phyloP scores from a whole-genome alignment of 2,888 invertebrate species.

The Nymphalis polychloros region DNA sequence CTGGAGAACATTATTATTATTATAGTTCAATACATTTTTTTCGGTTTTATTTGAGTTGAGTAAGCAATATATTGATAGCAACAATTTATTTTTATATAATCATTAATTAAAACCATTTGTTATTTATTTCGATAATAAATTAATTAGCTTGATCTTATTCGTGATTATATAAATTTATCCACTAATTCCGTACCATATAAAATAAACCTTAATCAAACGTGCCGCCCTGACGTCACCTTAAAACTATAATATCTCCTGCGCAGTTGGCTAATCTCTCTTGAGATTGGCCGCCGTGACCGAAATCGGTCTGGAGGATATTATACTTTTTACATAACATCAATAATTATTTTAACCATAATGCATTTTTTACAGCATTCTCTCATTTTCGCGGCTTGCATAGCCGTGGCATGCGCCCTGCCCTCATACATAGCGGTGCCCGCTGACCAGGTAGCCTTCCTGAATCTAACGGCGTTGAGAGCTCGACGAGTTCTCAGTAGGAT shows the following conservation, averaged over 20 bases:
- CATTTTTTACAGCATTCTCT: slow-evolving; percentile 56
- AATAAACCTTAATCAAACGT: slow-evolving; percentile 26
- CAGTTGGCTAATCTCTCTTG: no score
- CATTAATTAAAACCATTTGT: neutral
- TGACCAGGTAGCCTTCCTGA: slow-evolving; percentile 82
- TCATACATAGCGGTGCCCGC: slow-evolving; percentile 84
- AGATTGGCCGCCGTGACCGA: no score
- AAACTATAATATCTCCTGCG: no score
- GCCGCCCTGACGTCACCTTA: slow-evolving; percentile 41
- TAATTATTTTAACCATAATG: neutral
- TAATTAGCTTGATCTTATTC: neutral
- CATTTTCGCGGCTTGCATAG: slow-evolving; percentile 56
- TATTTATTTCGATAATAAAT: neutral
- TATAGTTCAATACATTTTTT: no score
- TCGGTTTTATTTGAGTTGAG: no score
- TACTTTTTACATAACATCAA: no score
- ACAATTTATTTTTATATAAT: no score
- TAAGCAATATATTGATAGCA: no score
- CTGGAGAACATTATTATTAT: no score
- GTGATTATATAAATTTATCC: neutral
- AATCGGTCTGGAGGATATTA: no score
- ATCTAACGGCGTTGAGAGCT: slow-evolving; percentile 68
- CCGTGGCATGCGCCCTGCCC: slow-evolving; percentile 70
- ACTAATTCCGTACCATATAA: neutral
- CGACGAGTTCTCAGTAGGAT: no score